Evolutionary conservation across 2,888 invertebrate genomes (phyloP).

Genomic region (Hirtodrosophila cameraria): DNA sequence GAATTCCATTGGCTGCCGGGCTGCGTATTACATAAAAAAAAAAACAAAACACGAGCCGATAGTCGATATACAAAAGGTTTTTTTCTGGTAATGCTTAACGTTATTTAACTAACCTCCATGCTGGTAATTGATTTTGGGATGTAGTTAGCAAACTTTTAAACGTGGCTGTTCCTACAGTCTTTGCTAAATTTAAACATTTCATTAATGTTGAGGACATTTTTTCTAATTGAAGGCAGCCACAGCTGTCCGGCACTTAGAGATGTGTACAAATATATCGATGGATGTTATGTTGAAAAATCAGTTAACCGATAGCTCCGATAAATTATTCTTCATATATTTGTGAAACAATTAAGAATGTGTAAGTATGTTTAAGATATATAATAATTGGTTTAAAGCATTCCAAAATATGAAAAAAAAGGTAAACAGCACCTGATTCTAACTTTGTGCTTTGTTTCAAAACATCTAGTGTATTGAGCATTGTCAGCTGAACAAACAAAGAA

Average conservation of each 20-base stretch:
- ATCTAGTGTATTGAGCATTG: too few relatives aligned
- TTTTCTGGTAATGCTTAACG: not conserved
- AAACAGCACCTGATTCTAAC: too few relatives aligned
- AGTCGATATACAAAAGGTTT: not conserved
- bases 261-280: not conserved
- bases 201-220: conserved; percentile 66
- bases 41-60: conserved; percentile 25
- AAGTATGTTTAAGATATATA: too few relatives aligned
- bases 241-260: conserved; percentile 30
- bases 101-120: conserved; percentile 45
- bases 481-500: too few relatives aligned
- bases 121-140: conserved; percentile 28
- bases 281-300: not conserved
- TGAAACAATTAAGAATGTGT: too few relatives aligned
- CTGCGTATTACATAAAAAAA: conserved; percentile 53
- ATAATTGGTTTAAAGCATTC: too few relatives aligned
- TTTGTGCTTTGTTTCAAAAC: too few relatives aligned
- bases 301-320: conserved; percentile 9
- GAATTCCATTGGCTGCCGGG: conserved; percentile 31
- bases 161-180: conserved; percentile 46
- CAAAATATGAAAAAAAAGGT: too few relatives aligned
- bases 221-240: conserved; percentile 1
- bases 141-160: conserved; percentile 41
- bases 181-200: conserved; percentile 73
- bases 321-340: too few relatives aligned